These are phyloP conservation scores for Malurus cyaneus DNA, from an alignment of 2,113 vertebrate species.

Conservation along the genomic window DNA sequence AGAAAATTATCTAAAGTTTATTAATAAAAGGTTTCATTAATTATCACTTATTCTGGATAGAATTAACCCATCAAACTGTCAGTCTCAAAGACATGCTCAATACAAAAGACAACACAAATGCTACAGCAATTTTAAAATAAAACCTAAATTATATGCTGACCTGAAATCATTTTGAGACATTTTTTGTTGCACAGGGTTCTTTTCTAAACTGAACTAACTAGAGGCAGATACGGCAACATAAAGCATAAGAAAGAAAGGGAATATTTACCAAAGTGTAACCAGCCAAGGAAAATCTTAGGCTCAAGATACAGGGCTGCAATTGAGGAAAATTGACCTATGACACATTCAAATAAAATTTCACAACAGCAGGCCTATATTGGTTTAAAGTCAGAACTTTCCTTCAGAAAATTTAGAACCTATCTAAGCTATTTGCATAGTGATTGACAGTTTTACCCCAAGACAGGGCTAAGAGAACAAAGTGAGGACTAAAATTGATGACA, in stretches of 20 bases:
- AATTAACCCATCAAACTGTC: background rate
- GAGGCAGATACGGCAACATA: background rate
- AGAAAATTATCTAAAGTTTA: conserved; percentile 73
- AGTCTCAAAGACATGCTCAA: background rate
- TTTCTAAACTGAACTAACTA: background rate
- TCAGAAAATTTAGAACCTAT: background rate
- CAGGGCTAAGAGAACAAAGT: background rate
- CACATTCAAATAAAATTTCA: background rate
- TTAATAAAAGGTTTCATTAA: conserved; percentile 71
- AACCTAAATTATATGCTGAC: background rate
- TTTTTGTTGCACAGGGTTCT: background rate
- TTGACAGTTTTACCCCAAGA: background rate
- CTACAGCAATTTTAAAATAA: background rate
- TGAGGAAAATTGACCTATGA: background rate
- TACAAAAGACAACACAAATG: background rate
- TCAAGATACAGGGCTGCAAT: background rate
- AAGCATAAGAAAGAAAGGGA: background rate
- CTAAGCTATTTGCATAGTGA: background rate
- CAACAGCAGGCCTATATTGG: background rate
- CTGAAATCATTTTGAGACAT: background rate
- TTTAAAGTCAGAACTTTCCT: background rate
- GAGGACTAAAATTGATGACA: background rate
- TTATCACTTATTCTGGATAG: conserved; percentile 1
- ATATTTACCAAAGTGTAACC: background rate
- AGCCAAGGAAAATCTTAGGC: background rate